These are phyloP conservation scores for Mus spretus DNA, from an alignment of 2,797 vertebrate genomes.

Conservation along the genomic window DNA sequence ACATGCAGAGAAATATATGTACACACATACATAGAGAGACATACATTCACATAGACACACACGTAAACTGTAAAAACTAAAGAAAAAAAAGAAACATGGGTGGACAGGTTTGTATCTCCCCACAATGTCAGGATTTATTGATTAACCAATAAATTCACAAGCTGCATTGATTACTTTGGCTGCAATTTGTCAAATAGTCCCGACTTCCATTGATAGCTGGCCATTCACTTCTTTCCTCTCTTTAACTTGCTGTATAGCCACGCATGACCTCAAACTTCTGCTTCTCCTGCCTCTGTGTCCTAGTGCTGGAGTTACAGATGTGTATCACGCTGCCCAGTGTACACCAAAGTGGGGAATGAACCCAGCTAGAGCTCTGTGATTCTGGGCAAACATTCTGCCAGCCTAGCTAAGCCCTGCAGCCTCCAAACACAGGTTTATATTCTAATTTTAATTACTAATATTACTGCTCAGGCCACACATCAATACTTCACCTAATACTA, in stretches of 20 bases:
- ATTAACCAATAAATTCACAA: slow-evolving; percentile 2
- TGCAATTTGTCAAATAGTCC: not conserved
- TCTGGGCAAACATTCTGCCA: too few relatives aligned
- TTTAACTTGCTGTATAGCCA: not conserved
- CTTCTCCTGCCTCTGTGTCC: not conserved
- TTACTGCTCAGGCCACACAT: not conserved
- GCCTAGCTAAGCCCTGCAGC: not conserved
- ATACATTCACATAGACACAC: not conserved
- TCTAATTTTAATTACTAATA: not conserved
- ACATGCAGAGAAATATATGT: not conserved
- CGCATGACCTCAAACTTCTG: not conserved
- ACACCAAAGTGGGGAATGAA: not conserved
- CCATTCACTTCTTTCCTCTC: not conserved
- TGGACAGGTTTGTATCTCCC: not conserved
- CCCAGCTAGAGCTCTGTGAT: not conserved
- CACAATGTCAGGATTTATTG: not conserved
- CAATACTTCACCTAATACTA: not conserved
- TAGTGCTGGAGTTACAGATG: not conserved
- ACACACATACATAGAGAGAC: not conserved
- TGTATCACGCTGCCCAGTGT: too few relatives aligned
- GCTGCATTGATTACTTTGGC: not conserved
- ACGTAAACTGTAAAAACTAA: not conserved
- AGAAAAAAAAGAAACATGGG: not conserved
- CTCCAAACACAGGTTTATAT: not conserved
- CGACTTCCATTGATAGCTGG: not conserved